Evolutionary conservation across 2,113 vertebrate genomes (phyloP).

Genomic region (Murina feae): DNA sequence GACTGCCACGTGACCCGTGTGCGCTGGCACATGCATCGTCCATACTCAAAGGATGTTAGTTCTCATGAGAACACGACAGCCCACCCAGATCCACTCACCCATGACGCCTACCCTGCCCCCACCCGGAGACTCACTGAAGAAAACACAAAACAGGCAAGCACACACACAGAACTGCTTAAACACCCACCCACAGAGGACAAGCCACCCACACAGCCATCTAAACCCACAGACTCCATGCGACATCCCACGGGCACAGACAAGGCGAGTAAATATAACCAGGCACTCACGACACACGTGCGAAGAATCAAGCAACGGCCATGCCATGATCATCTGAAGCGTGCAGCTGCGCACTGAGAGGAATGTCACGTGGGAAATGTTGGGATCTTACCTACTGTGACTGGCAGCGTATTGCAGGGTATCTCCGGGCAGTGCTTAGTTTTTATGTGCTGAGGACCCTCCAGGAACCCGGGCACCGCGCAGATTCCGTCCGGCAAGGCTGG

Average conservation of each 20-base stretch:
- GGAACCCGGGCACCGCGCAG: not conserved
- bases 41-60: not conserved
- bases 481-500: not conserved
- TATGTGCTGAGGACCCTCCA: accelerated
- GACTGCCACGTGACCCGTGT: not conserved
- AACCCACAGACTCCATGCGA: accelerated
- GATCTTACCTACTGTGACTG: not conserved
- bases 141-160: not conserved
- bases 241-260: not conserved
- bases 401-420: not conserved
- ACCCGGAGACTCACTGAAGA: not conserved
- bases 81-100: not conserved
- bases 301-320: not conserved
- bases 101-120: not conserved
- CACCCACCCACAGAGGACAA: not conserved
- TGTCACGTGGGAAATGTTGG: not conserved
- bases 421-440: not conserved
- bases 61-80: not conserved
- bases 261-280: not conserved
- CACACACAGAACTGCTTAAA: not conserved
- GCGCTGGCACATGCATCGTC: not conserved
- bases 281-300: accelerated
- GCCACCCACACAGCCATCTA: too few relatives aligned
- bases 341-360: not conserved
- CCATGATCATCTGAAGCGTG: not conserved